These are phyloP conservation scores for Achlya flavicornis DNA, from an alignment of 2,888 invertebrate genomes.

Conservation along the genomic window DNA sequence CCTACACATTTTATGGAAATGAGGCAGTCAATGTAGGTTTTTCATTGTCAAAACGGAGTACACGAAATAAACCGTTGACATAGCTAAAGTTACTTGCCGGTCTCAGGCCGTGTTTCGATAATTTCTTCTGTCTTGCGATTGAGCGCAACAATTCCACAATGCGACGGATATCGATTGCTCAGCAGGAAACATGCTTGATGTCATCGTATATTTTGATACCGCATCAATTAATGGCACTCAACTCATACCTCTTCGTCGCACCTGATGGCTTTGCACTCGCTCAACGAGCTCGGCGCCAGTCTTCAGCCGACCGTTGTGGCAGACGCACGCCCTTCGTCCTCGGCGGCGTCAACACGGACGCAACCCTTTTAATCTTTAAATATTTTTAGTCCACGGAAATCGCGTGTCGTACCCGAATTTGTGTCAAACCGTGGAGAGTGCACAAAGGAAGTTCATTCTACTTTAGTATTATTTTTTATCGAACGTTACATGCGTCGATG, in stretches of 20 bases:
- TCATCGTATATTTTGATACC: constrained; percentile 38
- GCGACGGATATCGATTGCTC: constrained; percentile 7
- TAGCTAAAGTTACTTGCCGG: not conserved
- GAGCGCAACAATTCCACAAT: not conserved
- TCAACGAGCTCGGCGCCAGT: constrained; percentile 52
- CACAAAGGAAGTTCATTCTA: constrained; percentile 55
- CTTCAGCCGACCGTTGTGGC: constrained; percentile 58
- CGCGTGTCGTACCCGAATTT: constrained; percentile 52
- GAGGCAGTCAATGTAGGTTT: not conserved
- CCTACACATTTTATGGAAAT: not conserved
- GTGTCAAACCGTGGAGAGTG: constrained; percentile 41
- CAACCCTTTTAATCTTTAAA: constrained; percentile 65
- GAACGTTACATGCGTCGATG: constrained; percentile 57
- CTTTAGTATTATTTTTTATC: constrained; percentile 31
- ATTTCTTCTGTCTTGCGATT: not conserved
- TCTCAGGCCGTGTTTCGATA: not conserved
- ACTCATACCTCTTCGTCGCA: constrained; percentile 49
- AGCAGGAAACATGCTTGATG: constrained; percentile 28
- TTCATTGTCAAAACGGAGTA: not conserved
- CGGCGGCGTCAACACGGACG: constrained; percentile 39
- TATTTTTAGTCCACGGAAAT: constrained; percentile 73
- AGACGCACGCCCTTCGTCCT: constrained; percentile 70
- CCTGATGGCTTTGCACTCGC: constrained; percentile 59
- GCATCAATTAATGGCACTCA: constrained; percentile 57
- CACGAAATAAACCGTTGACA: not conserved